Base-by-base conservation (phyloP, 2,113 vertebrate species). In the Pomatorhinus ruficollis region DNA sequence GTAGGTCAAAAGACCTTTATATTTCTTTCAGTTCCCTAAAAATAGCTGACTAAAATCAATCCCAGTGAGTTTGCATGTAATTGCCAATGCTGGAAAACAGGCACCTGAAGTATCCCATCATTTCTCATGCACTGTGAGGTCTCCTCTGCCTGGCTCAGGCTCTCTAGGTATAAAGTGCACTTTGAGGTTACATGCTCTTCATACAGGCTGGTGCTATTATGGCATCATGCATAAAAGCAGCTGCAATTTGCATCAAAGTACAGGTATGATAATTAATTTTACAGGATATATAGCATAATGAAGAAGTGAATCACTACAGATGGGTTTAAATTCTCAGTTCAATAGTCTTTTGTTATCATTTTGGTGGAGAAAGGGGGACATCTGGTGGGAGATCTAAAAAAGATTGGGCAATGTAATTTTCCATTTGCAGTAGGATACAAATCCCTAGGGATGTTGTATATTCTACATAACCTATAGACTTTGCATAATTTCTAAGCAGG, bases 291-390 rank as follows among this genome's bases (percentile, higher is more conserved):
- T 23, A 76, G 49, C 2, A 0, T 35, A 70, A 89, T 64, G 59
- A 72, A 83, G 68, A 80, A 25, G 24, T 8, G 15, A 63, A 35
- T 65, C 56, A 30, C 35, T 80, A 20, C 27, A 39, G 20, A 60
- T 15, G 1, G 12, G 5, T 25, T 64, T 74, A 77, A 92, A 59
- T 8, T 75, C 60, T 45, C 64, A n/a, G 72, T 53, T 61, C 71
- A 70, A 60, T 15, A 4, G 47, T 35, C 59, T 68, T 86, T 47
- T 71, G 16, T 44, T 30, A 35, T 54, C 28, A 37, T 65, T 94
- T 83, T 49, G 49, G 40, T 96, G 89, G 83, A 75, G 88, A 89
- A 91, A 96, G 50, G 50, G 39, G 88, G 97, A 95, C 97, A 97
- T 61, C 96, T 96, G 81, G 78, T 96, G 95, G 95, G 82, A 91